These are phyloP conservation scores for Medauroidea extradentata DNA, from an alignment of 1,140 invertebrate species.

Conservation along the genomic window DNA sequence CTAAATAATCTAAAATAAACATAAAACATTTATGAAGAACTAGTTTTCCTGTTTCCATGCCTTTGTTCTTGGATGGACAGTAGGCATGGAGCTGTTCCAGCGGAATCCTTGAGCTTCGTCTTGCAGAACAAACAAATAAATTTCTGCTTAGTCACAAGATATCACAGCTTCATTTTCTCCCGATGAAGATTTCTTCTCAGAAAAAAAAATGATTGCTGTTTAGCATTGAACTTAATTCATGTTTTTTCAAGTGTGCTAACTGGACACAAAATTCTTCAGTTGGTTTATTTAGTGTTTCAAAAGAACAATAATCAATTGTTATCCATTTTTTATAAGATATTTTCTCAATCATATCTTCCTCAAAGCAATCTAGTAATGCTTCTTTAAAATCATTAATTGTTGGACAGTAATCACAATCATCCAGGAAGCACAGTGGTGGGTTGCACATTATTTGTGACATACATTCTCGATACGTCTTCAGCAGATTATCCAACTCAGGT, in stretches of 20 bases:
- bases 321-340: not conserved
- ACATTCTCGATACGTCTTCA: not conserved
- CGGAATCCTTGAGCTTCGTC: slow-evolving; percentile 24
- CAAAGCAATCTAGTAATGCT: not conserved
- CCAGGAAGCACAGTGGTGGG: not conserved
- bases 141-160: slow-evolving; percentile 27
- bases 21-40: no score
- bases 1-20: no score
- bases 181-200: not conserved
- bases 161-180: not conserved
- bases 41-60: no score
- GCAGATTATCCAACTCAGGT: not conserved
- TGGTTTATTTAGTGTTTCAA: not conserved
- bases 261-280: not conserved
- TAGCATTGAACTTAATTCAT: not conserved
- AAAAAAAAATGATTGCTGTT: not conserved
- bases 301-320: not conserved
- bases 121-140: slow-evolving; percentile 27
- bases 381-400: not conserved
- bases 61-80: slow-evolving; percentile 22
- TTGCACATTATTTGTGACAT: no score
- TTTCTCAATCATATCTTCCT: not conserved
- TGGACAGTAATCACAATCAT: not conserved
- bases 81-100: slow-evolving; percentile 24
- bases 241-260: not conserved